Conservation (phyloP, 2,888 invertebrate species). For the Zele albiditarsus region DNA sequence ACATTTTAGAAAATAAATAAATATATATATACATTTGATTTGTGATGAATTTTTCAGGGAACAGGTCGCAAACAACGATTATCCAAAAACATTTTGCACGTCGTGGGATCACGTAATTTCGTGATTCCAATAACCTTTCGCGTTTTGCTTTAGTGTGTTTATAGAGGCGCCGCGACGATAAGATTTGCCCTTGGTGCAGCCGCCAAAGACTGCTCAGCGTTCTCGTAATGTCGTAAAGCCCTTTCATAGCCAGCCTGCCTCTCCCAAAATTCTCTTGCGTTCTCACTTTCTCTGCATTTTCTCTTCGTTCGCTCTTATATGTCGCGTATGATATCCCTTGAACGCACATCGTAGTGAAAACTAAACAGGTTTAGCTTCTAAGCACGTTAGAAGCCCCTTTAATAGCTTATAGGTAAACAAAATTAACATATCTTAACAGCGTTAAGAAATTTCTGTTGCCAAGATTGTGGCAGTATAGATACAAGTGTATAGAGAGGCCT, state of each 20-base stretch:
- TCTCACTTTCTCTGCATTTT: not conserved
- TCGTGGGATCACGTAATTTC: not conserved
- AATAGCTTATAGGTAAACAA: conserved; percentile 74
- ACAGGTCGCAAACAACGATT: too few species aligned
- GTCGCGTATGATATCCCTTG: conserved; percentile 36
- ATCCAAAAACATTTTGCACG: too few species aligned
- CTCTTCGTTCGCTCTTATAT: conserved; percentile 26
- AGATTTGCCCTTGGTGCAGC: conserved; percentile 15
- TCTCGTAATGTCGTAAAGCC: conserved; percentile 16
- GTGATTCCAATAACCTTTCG: conserved; percentile 4
- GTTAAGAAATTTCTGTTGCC: conserved; percentile 70
- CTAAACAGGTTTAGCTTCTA: conserved; percentile 72
- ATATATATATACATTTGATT: too few species aligned
- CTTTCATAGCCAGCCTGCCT: conserved; percentile 40
- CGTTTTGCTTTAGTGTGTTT: not conserved
- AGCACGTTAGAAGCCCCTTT: conserved; percentile 71
- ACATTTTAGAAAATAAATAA: too few species aligned
- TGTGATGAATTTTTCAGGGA: too few species aligned
- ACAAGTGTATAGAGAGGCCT: not conserved
- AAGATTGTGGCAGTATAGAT: conserved; percentile 31
- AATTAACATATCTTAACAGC: conserved; percentile 73
- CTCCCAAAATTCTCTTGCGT: conserved; percentile 25
- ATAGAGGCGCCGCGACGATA: conserved; percentile 22
- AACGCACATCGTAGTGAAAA: conserved; percentile 61
- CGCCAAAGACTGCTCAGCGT: conserved; percentile 13